Evolutionary conservation across 2,797 vertebrate species (phyloP).

Genomic region (Atherinosoma microstoma): DNA sequence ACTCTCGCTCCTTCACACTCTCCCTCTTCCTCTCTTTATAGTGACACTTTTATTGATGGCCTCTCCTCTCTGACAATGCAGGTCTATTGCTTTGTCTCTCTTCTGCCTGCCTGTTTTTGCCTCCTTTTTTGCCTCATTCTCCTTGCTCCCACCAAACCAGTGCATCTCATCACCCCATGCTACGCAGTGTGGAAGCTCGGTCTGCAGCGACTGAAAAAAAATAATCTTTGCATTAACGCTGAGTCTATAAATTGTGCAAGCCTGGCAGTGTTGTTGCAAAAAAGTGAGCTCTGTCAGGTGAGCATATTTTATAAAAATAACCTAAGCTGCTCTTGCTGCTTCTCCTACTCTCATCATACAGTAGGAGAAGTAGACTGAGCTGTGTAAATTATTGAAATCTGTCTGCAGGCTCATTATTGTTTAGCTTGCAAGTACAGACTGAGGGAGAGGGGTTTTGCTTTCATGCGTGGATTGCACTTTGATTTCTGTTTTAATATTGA

Average conservation of each 20-base stretch:
- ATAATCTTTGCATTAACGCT: slow-evolving; percentile 32
- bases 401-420: slow-evolving; percentile 79
- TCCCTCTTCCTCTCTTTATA: slow-evolving; percentile 62
- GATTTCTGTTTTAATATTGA: slow-evolving; percentile 66
- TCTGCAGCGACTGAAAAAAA: slow-evolving; percentile 39
- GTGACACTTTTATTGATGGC: slow-evolving; percentile 80
- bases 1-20: slow-evolving; percentile 57
- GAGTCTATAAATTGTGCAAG: slow-evolving; percentile 34
- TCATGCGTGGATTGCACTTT: slow-evolving; percentile 60
- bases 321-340: background rate
- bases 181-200: slow-evolving; percentile 5
- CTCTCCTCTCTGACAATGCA: slow-evolving; percentile 75
- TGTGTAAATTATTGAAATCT: slow-evolving; percentile 80
- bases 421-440: slow-evolving; percentile 62
- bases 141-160: slow-evolving; percentile 4
- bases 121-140: slow-evolving; percentile 29
- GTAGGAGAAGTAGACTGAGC: slow-evolving; percentile 52
- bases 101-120: slow-evolving; percentile 49
- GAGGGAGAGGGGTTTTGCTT: slow-evolving; percentile 42
- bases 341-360: slow-evolving; percentile 38
- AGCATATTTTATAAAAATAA: slow-evolving; percentile 24
- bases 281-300: slow-evolving; percentile 13
- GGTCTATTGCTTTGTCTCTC: slow-evolving; percentile 70
- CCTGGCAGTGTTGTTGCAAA: slow-evolving; percentile 19
- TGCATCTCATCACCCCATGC: slow-evolving; percentile 27